phyloP scores from a whole-genome alignment of 2,113 vertebrate genomes.

The Nothoprocta pentlandii region DNA sequence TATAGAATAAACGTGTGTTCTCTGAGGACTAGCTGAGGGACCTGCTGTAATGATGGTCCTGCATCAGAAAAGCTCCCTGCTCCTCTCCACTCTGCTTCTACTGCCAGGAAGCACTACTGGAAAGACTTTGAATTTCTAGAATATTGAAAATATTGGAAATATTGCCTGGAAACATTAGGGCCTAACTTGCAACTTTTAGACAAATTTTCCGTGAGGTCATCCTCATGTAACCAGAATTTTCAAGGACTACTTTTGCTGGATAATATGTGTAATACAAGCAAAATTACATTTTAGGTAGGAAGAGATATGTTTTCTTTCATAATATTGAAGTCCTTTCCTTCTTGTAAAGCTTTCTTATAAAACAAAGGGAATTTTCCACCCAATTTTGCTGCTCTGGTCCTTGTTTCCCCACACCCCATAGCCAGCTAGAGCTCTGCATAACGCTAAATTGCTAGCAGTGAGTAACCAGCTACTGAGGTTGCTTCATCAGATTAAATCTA shows the following conservation, averaged over 20 bases:
- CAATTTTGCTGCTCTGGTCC: not conserved
- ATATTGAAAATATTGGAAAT: not conserved
- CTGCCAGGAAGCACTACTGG: not conserved
- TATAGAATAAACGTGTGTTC: not conserved
- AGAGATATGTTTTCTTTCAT: not conserved
- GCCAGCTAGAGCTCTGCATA: not conserved
- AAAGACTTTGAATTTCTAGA: too few species aligned
- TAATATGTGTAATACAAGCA: not conserved
- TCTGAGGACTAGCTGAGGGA: not conserved
- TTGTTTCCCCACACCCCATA: not conserved
- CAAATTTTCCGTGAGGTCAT: not conserved
- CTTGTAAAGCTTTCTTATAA: not conserved
- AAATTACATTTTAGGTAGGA: not conserved
- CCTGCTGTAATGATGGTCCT: not conserved
- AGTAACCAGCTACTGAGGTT: not conserved
- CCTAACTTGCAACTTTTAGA: not conserved
- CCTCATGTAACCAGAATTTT: not conserved
- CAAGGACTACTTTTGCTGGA: not conserved
- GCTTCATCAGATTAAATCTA: not conserved
- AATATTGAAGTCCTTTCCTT: not conserved
- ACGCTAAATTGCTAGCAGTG: fast-evolving
- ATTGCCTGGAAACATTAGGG: not conserved
- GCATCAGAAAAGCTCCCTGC: not conserved
- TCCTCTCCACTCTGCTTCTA: not conserved
- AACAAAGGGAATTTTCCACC: not conserved